Conservation (phyloP, 2,797 vertebrate species). For the Parotocinclus haroldoi region DNA sequence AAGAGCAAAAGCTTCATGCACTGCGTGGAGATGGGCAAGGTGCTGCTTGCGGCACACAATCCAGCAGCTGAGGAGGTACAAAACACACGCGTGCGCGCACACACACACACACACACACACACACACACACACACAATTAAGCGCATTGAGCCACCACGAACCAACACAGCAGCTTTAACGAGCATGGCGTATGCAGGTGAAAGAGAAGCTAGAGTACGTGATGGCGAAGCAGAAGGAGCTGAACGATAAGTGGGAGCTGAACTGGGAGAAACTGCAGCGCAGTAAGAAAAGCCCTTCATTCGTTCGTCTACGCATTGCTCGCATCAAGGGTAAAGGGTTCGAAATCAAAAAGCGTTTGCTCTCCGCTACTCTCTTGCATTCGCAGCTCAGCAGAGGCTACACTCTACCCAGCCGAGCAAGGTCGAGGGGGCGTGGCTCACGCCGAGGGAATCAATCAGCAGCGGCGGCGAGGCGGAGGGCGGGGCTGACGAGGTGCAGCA, state of each 20-base stretch:
- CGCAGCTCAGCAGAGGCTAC: constrained; percentile 84
- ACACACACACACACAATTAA: constrained; percentile 21
- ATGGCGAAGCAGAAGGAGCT: constrained; percentile 85
- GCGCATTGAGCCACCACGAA: too few relatives aligned
- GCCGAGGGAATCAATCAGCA: constrained; percentile 83
- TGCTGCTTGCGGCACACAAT: constrained; percentile 83
- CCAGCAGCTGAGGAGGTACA: constrained; percentile 86
- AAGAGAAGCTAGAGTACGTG: constrained; percentile 86
- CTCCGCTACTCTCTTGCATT: not conserved
- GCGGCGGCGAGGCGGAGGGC: constrained; percentile 65
- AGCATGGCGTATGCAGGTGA: constrained; percentile 68
- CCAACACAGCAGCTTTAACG: too few relatives aligned
- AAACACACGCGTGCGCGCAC: not conserved
- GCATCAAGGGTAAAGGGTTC: too few relatives aligned
- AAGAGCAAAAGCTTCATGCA: constrained; percentile 85
- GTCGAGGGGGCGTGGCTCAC: constrained; percentile 87
- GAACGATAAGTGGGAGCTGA: constrained; percentile 81
- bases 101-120: constrained; percentile 14
- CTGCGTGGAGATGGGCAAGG: constrained; percentile 83
- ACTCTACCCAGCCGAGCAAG: constrained; percentile 83
- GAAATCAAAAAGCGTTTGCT: too few relatives aligned
- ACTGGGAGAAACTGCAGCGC: constrained; percentile 71
- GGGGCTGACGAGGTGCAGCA: constrained; percentile 85
- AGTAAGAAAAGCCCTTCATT: constrained; percentile 60
- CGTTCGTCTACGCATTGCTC: too few relatives aligned